Base-by-base conservation (phyloP, 2,888 invertebrate genomes). In the Embidobia sp. region DNA sequence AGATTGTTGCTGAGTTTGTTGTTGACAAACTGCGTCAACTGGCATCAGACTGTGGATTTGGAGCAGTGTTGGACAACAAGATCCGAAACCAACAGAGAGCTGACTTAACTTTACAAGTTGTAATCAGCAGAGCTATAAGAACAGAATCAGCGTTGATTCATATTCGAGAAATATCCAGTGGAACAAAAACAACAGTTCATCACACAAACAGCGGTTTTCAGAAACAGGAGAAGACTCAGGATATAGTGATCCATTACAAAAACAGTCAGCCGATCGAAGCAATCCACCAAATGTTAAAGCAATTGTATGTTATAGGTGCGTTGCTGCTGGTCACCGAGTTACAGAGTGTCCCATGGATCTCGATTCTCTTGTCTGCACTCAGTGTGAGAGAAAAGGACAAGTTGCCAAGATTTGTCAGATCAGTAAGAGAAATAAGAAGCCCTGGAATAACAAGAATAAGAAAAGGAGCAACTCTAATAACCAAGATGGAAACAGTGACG, bases 251-350 rank as follows among this genome's bases (percentile, higher is more conserved):
- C 22, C n/a, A n/a, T n/a, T n/a, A n/a, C n/a, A n/a, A n/a, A n/a
- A n/a, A n/a, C n/a, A 22, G 7, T 33, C 51, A 13, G 16, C 49
- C 6, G 31, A 49, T 5, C 29, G 31, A 8, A 31, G 13, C 31
- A 51, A 22, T 35, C 1, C 35, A 2, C 2, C 18, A 42, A 19
- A 10, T 22, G 0, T 10, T 7, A 42, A 10, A 6, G 16, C 2
- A 7, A 42, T 42, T 22, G 42, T 42, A 11, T 42, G 42, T 42
- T 42, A 19, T 13, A 33, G 51, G 19, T 51, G 51, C 15, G 51
- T 22, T 51, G 51, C 29, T 11, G n/a, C 22, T 51, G 48, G 48
- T 6, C 51, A 51, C 51, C 33, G 51, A 51, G 51, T 48, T 27
- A 15, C 27, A 48, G 48, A 48, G 27, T 48, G 48, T 15, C 27